Conservation (phyloP, 2,113 vertebrate species). For the Donacobius atricapilla region DNA sequence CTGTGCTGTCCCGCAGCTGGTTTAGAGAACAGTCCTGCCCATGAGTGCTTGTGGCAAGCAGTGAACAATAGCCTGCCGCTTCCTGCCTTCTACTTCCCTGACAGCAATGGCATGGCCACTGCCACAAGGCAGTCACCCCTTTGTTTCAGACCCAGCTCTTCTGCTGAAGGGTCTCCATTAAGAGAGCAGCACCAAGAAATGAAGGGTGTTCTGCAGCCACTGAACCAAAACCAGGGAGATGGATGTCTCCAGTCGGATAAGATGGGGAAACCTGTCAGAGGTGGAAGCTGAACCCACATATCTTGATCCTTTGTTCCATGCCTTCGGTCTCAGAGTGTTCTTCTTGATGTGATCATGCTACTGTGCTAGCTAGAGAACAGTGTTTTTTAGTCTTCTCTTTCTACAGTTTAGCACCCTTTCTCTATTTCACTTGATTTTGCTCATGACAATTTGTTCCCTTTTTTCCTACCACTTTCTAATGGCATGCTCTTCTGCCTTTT, state of each 20-base stretch:
- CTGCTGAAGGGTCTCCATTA: not conserved
- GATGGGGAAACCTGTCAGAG: not conserved
- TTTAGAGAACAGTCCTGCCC: not conserved
- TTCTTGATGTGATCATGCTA: not conserved
- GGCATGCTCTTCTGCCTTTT: not conserved
- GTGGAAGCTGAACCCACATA: not conserved
- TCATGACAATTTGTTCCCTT: not conserved
- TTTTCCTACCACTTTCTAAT: not conserved
- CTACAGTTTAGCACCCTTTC: not conserved
- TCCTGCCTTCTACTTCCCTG: not conserved
- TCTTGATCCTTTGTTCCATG: not conserved
- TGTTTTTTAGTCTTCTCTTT: not conserved
- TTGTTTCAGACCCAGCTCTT: not conserved
- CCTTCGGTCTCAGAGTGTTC: not conserved
- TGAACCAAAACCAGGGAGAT: not conserved
- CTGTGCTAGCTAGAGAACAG: not conserved
- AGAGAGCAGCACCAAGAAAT: not conserved
- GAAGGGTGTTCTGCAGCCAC: not conserved
- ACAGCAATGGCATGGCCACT: not conserved
- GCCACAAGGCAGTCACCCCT: not conserved
- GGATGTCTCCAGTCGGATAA: not conserved
- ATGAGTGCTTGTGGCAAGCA: accelerated
- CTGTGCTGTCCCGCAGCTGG: not conserved
- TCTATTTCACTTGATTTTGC: not conserved
- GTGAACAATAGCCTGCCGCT: not conserved